phyloP scores from a whole-genome alignment of 2,113 vertebrate species.

The Gadus chalcogrammus region DNA sequence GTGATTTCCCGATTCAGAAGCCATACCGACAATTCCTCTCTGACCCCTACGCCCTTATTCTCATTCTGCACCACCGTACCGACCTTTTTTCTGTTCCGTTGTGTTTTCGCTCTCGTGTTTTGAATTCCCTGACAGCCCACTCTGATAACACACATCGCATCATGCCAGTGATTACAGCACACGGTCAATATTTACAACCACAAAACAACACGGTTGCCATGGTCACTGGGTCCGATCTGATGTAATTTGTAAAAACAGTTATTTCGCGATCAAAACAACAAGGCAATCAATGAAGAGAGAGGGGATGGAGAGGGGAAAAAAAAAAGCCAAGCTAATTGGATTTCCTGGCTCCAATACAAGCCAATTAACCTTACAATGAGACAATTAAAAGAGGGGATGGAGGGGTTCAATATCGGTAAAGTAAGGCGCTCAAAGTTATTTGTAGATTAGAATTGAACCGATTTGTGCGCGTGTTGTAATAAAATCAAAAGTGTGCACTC shows the following conservation, averaged over 20 bases:
- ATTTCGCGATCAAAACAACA: slow-evolving; percentile 59
- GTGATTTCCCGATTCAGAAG: slow-evolving; percentile 40
- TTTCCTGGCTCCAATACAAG: slow-evolving; percentile 65
- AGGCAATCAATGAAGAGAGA: slow-evolving; percentile 57
- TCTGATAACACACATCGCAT: slow-evolving; percentile 5
- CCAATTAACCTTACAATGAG: slow-evolving; percentile 73
- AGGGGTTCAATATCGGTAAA: slow-evolving; percentile 64
- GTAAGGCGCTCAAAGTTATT: slow-evolving; percentile 54
- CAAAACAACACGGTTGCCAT: slow-evolving; percentile 19
- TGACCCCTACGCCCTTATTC: background rate
- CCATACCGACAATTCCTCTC: background rate
- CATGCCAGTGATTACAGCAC: slow-evolving; percentile 5
- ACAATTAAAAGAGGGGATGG: slow-evolving; percentile 68
- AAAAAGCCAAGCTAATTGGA: slow-evolving; percentile 60
- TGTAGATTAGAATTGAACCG: slow-evolving; percentile 47
- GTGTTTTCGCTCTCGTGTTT: background rate
- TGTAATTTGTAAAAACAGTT: slow-evolving; percentile 57
- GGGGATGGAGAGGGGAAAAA: slow-evolving; percentile 31
- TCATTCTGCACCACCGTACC: slow-evolving; percentile 11
- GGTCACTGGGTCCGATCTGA: slow-evolving; percentile 25
- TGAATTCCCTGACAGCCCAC: background rate
- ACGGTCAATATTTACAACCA: background rate
- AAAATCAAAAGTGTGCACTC: no score
- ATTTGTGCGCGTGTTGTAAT: slow-evolving; percentile 26
- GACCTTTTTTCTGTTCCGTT: background rate